phyloP scores from a whole-genome alignment of 2,888 invertebrate genomes.

The Melinaea marsaeus region DNA sequence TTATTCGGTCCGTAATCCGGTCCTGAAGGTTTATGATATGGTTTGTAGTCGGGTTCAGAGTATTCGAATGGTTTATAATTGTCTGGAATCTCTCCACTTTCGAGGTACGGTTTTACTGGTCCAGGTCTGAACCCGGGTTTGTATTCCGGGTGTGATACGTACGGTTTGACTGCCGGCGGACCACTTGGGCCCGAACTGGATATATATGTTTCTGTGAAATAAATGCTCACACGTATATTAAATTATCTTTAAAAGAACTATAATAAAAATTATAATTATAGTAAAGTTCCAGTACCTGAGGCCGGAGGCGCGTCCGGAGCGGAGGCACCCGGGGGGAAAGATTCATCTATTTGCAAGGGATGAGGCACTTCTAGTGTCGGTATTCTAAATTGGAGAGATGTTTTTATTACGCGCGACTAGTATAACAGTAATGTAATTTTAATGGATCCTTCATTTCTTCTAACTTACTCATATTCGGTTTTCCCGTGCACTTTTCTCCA shows the following conservation, averaged over 20 bases:
- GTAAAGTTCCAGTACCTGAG: neutral
- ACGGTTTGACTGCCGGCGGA: slow-evolving; percentile 31
- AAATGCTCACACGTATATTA: neutral
- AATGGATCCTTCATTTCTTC: neutral
- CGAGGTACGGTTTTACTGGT: slow-evolving; percentile 36
- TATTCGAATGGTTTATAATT: slow-evolving; percentile 20
- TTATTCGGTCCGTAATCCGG: slow-evolving; percentile 16
- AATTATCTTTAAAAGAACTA: neutral
- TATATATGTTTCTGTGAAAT: slow-evolving; percentile 46
- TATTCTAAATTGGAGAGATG: slow-evolving; percentile 37
- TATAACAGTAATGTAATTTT: neutral
- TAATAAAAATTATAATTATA: slow-evolving; percentile 7
- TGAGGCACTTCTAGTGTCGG: slow-evolving; percentile 55
- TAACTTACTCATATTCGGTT: slow-evolving; percentile 54
- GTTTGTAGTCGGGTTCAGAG: slow-evolving; percentile 14
- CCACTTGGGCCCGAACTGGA: slow-evolving; percentile 45
- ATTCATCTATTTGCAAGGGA: slow-evolving; percentile 42
- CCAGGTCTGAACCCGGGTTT: slow-evolving; percentile 40
- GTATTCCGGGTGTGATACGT: slow-evolving; percentile 30
- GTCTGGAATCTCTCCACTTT: slow-evolving; percentile 26
- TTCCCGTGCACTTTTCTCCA: slow-evolving; percentile 58
- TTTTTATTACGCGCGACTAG: neutral
- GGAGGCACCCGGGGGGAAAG: slow-evolving; percentile 33
- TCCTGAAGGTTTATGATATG: slow-evolving; percentile 13
- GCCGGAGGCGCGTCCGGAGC: slow-evolving; percentile 42